phyloP scores from a whole-genome alignment of 2,113 vertebrate genomes.

The Pomatostomus ruficeps region DNA sequence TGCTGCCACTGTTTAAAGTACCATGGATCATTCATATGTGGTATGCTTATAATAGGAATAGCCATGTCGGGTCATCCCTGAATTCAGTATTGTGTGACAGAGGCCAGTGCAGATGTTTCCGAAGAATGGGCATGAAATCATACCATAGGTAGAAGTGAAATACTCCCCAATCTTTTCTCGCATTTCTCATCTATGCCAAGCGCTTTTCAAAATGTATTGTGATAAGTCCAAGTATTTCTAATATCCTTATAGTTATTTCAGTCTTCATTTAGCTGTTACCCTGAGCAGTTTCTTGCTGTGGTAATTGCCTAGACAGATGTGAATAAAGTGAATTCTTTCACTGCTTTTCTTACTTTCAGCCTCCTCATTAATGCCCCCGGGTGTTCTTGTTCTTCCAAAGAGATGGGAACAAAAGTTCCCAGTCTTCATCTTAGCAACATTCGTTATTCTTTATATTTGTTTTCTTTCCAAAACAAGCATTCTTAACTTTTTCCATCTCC shows the following conservation, averaged over 20 bases:
- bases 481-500: background rate
- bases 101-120: background rate
- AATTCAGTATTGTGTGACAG: background rate
- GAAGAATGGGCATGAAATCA: background rate
- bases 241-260: background rate
- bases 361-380: background rate
- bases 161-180: background rate
- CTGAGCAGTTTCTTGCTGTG: background rate
- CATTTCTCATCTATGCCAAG: background rate
- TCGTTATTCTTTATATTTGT: background rate
- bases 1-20: background rate
- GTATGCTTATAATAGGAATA: background rate
- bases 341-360: background rate
- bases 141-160: background rate
- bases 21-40: background rate
- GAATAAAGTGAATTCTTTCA: background rate
- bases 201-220: background rate
- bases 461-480: conserved; percentile 1
- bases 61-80: background rate
- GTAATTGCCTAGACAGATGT: background rate
- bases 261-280: background rate
- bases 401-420: background rate
- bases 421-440: background rate
- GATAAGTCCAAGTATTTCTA: background rate
- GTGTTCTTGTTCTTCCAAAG: background rate